Evolutionary conservation across 2,888 invertebrate species (phyloP), one percentile per base, ranked within the genome.

Genomic region (Xestoiulus laeticollis): DNA sequence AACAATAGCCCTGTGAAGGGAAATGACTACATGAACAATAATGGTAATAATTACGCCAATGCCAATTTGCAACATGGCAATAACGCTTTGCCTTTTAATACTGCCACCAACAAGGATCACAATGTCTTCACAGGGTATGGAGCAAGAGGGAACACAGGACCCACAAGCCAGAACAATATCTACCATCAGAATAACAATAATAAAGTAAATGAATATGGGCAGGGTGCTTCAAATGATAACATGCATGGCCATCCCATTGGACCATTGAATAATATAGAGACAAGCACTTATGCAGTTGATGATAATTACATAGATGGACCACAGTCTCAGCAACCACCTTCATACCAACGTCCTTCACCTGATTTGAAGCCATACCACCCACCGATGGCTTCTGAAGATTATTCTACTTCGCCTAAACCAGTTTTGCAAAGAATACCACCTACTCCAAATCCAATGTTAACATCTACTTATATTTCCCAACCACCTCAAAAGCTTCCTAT

Each of bases 291-390:
- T 26, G 12, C 78, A 78, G 85, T 85, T 85, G 43, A 85, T 48
- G 85, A 85, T 48, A 85, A 85, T 85, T 85, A 85, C 85, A 19
- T 85, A 4, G 85, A 85, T 19, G 85, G 85, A 26, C 85, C 85
- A 85, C 43, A 38, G 30, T 14, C 78, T 14, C 78, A 78, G 78
- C 14, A 4, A 5, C 12, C 78, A 12, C 78, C 78, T 30, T 78
- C 78, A 30, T 16, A 14, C 30, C 78, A 30, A 78, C 30, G 12
- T 30, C 3, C 30, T 30, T 30, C 16, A 30, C 30, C 78, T 78
- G 78, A 78, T 78, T 26, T 30, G 14, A 78, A 78, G 30, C 26
- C 78, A 30, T 78, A 30, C 30, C 38, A 38, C 6, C 78, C 78
- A 78, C 78, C 78, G 14, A 78, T 78, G 30, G 78, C 78, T 30